Base-by-base conservation (phyloP, 2,888 invertebrate genomes). In the Habroteleia sp. region DNA sequence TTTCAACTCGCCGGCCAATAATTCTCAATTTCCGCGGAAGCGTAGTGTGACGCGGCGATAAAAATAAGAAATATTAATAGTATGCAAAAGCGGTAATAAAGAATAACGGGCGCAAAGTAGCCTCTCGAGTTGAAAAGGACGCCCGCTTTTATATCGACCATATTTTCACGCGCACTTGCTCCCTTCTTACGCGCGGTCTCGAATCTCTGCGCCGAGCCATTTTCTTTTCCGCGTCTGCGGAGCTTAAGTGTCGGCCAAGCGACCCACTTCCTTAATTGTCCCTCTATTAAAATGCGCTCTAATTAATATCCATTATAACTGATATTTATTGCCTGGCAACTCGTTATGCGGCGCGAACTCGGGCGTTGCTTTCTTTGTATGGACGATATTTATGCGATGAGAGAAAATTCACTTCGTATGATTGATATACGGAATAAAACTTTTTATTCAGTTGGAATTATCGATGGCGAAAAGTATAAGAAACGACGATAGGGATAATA, bases 191-290 rank as follows among this genome's bases (percentile, higher is more conserved):
- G 20, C 41, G 29, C 48, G 56, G 33, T 44, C 42, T 56, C 25
- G 72, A 66, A 42, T 66, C 73, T 73, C 68, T 16, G 63, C 72
- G 23, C 37, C 62, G 35, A 25, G 66, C 54, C 48, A 56, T 74
- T 74, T 68, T 74, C 54, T 44, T 74, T 63, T 54, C 20, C 66
- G 63, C 50, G 39, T 54, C 50, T 69, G 44, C 68, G 35, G 44
- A 44, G 48, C 74, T 74, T 69, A 68, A 68, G 74, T 74, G 66
- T 56, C 29, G 39, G 54, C 62, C 72, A 39, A 56, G 31, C 82
- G 83, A 82, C 83, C 84, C 78, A 85, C 81, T 86, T 86, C 81
- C 85, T 81, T 85, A 83, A 85, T 85, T 84, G 83, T 83, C 79
- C 83, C 81, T 77, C 81, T 81, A 84, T 83, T 83, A 84, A 84